These are phyloP conservation scores for Ambastaia sidthimunki DNA, from an alignment of 2,797 vertebrate species.

Conservation along the genomic window DNA sequence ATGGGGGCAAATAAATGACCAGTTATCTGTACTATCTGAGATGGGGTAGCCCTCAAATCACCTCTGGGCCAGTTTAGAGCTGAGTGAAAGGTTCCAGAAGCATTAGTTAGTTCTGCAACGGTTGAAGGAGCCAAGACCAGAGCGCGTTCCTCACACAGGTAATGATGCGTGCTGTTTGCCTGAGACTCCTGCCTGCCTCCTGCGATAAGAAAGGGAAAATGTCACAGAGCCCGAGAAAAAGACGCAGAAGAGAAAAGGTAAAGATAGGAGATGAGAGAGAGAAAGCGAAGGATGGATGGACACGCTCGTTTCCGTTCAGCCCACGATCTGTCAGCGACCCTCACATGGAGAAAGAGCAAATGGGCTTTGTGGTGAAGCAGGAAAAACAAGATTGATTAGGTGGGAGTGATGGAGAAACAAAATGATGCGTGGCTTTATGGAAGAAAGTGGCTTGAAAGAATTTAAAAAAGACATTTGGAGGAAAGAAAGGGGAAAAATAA, in stretches of 20 bases:
- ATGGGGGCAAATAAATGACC: conserved; percentile 7
- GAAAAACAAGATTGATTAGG: conserved; percentile 10
- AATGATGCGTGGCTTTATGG: conserved; percentile 14
- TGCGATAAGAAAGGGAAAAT: conserved; percentile 55
- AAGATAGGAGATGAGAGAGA: conserved; percentile 30
- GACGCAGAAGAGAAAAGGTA: neutral
- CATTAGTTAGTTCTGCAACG: conserved; percentile 48
- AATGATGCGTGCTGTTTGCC: conserved; percentile 68
- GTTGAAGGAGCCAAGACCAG: conserved; percentile 32
- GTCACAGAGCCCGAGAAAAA: conserved; percentile 19
- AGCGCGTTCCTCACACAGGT: conserved; percentile 64
- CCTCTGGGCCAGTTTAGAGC: conserved; percentile 38
- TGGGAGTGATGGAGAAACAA: conserved; percentile 16
- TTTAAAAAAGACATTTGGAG: conserved; percentile 30
- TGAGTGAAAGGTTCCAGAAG: conserved; percentile 25
- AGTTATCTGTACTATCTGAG: conserved; percentile 33
- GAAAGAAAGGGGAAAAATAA: conserved; percentile 1
- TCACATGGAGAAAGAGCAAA: conserved; percentile 35
- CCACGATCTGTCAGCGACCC: conserved; percentile 53
- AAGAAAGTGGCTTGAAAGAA: neutral
- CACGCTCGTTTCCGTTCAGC: conserved; percentile 31
- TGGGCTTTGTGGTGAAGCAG: conserved; percentile 16
- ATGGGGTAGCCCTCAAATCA: conserved; percentile 7
- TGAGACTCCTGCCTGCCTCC: conserved; percentile 54
- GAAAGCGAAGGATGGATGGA: conserved; percentile 54